Evolutionary conservation across 2,888 invertebrate species (phyloP), one percentile per base, ranked within the genome.

Genomic region (Hymenopus coronatus): DNA sequence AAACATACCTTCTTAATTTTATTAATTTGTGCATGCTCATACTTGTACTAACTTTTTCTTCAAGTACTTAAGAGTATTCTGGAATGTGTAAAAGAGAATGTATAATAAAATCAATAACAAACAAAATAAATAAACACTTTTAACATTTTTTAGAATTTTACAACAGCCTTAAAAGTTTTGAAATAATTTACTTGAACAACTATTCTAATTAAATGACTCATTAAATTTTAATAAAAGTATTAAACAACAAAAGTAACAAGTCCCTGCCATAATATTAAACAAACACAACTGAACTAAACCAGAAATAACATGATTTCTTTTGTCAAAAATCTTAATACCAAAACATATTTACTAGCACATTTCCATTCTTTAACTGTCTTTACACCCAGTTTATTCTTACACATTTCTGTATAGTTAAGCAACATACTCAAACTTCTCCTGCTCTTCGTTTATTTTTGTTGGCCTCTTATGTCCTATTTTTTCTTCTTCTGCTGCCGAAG

Each of bases 401-500:
- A 70, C 14, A 2, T 20, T 20, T 70, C 54, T 70, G 54, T 70
- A 25, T 70, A 25, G 33, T 40, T n/a, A 84, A 20, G n/a, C 6
- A 33, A 30, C 40, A 33, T 84, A 30, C 40, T 20, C 20, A 33
- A 27, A 40, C 85, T 46, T 85, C n/a, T 84, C n/a, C 84, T 27
- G n/a, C 6, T 85, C 27, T 33, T 46, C 46, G 4, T 30, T 20
- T 70, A 70, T 20, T 70, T 20, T 70, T 70, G 4, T 20, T 20
- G 6, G 14, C 8, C 14, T 46, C 9, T 20, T 40, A 25, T 33
- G n/a, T 25, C 82, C 90, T 93, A 96, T 93, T 97, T 97, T 92
- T 96, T 97, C 94, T 97, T 98, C 92, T 97, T 97, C 93, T 96
- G 94, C 92, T 97, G 96, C 92, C 97, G 98, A 90, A 95, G 94